Percentiles rank a stretch among this genome's conserved stretches.
phyloP scores from a whole-genome alignment of 2,888 invertebrate genomes.

The Melitaea athalia region DNA sequence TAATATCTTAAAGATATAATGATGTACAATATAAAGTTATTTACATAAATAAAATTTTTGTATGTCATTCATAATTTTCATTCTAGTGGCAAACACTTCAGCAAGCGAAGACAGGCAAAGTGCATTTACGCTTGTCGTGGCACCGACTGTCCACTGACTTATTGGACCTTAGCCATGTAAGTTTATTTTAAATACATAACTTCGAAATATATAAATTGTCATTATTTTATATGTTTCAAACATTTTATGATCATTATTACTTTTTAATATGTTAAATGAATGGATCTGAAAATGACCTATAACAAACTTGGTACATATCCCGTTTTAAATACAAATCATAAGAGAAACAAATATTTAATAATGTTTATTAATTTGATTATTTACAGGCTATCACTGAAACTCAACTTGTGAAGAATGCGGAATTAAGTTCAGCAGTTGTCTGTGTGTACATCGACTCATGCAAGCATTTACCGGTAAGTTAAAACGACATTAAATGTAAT shows the following conservation, averaged over 20 bases:
- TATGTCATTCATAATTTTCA: background rate
- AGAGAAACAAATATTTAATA: conserved; percentile 1
- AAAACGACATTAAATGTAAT: too few relatives aligned
- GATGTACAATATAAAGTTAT: too few relatives aligned
- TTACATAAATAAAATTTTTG: background rate
- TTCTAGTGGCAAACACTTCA: conserved; percentile 96
- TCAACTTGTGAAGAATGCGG: conserved; percentile 87
- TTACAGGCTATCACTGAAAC: conserved; percentile 88
- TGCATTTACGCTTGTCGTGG: conserved; percentile 96
- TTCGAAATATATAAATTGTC: background rate
- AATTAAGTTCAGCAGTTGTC: conserved; percentile 89
- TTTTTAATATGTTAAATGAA: too few relatives aligned
- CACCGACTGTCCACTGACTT: conserved; percentile 88
- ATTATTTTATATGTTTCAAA: too few relatives aligned
- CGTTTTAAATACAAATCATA: background rate
- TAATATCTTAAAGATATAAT: too few relatives aligned
- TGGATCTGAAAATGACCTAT: too few relatives aligned
- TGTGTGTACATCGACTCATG: conserved; percentile 96
- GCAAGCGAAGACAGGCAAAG: conserved; percentile 96
- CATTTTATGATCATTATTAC: too few relatives aligned
- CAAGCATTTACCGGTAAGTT: conserved; percentile 93
- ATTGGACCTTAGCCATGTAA: conserved; percentile 88
- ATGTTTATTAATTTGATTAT: conserved; percentile 3
- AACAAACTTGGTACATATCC: too few relatives aligned
- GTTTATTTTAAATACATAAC: conserved; percentile 47